Evolutionary conservation across 2,113 vertebrate species (phyloP).

Genomic region (Procavia capensis): DNA sequence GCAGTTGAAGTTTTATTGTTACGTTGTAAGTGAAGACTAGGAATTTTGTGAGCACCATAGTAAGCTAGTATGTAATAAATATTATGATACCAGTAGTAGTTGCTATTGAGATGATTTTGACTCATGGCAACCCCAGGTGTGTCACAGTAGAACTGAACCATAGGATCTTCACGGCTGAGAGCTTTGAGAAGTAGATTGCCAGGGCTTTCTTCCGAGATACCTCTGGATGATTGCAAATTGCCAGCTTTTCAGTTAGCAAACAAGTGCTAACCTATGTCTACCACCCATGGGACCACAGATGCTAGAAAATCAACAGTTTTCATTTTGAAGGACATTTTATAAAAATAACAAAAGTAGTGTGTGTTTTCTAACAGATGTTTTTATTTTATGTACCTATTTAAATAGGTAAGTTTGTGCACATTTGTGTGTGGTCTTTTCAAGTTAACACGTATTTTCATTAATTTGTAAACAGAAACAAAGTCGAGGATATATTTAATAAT

Average conservation of each 20-base stretch:
- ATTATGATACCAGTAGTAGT: not conserved
- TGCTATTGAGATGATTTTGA: too few relatives aligned
- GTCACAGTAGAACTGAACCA: too few relatives aligned
- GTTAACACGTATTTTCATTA: not conserved
- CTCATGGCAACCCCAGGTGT: too few relatives aligned
- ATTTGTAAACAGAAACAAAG: conserved; percentile 29
- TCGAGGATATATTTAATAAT: not conserved
- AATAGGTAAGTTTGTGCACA: not conserved
- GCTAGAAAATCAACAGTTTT: not conserved
- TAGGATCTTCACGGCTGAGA: too few relatives aligned
- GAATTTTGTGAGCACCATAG: not conserved
- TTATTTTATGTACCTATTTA: not conserved
- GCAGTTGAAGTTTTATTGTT: not conserved
- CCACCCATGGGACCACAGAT: too few relatives aligned
- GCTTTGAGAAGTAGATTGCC: too few relatives aligned
- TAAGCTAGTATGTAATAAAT: not conserved
- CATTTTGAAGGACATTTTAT: not conserved
- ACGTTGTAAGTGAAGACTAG: not conserved
- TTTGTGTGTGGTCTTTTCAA: not conserved
- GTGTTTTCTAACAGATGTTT: not conserved
- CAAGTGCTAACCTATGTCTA: too few relatives aligned
- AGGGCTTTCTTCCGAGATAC: too few relatives aligned
- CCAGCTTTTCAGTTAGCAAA: too few relatives aligned
- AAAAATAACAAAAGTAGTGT: not conserved
- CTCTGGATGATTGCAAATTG: too few relatives aligned